phyloP scores from a whole-genome alignment of 2,113 vertebrate species.

The Notiomystis cincta region DNA sequence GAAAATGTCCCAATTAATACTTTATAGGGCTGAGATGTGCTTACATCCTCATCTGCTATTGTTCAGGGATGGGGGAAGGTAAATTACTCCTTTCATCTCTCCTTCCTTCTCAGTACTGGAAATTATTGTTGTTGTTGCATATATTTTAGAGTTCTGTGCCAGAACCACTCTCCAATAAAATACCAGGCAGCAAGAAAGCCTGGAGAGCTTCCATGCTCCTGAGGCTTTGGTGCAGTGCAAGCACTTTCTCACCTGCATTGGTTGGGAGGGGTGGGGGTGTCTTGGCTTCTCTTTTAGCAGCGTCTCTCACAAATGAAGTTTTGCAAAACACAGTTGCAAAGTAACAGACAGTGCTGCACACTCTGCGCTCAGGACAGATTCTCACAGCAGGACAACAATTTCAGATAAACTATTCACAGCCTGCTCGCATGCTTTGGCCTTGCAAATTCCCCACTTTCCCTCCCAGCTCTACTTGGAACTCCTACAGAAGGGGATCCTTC shows the following conservation, averaged over 20 bases:
- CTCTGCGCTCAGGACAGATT: neutral
- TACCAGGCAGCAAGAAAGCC: neutral
- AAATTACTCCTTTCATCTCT: conserved; percentile 39
- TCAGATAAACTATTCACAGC: neutral
- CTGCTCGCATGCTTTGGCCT: neutral
- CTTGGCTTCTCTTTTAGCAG: neutral
- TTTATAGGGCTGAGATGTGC: conserved; percentile 35
- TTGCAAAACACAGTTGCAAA: neutral
- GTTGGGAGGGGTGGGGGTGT: neutral
- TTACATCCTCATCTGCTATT: conserved; percentile 23
- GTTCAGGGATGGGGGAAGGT: neutral
- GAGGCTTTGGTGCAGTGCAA: neutral
- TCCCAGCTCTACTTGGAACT: conserved; percentile 2
- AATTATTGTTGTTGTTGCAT: conserved; percentile 30
- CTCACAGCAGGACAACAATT: neutral
- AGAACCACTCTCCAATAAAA: conserved; percentile 27
- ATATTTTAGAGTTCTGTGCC: neutral
- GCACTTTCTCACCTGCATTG: neutral
- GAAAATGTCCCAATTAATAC: conserved; percentile 41
- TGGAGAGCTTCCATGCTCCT: neutral
- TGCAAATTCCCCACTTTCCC: neutral
- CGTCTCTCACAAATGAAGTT: neutral
- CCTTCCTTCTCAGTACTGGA: neutral
- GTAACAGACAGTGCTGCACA: neutral
- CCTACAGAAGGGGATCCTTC: conserved; percentile 2